phyloP scores from a whole-genome alignment of 2,113 vertebrate species.

The Periophthalmodon schlosseri region DNA sequence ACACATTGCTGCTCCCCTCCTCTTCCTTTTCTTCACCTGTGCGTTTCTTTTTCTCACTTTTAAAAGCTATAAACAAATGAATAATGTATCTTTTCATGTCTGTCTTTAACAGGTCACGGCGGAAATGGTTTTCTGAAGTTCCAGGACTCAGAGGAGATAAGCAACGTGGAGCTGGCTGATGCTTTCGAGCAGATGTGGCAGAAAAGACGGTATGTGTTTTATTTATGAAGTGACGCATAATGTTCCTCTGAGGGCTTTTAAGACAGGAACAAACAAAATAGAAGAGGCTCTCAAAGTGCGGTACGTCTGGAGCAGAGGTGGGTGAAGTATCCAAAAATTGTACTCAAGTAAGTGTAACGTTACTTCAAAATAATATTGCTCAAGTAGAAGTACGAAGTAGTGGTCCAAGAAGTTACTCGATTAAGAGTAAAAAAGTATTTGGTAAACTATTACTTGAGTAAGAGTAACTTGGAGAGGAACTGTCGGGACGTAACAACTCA shows the following conservation, averaged over 20 bases:
- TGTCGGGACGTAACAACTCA: too few relatives aligned
- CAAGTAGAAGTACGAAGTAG: too few relatives aligned
- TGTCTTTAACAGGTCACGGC: constrained; percentile 84
- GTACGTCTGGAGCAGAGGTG: too few relatives aligned
- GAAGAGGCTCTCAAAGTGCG: not conserved
- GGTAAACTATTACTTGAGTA: too few relatives aligned
- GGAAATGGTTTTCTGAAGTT: constrained; percentile 99
- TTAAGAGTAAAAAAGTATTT: too few relatives aligned
- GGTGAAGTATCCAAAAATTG: too few relatives aligned
- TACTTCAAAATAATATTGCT: too few relatives aligned
- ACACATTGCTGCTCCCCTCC: not conserved
- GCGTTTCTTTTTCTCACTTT: not conserved
- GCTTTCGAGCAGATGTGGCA: constrained; percentile 99
- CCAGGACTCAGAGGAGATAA: constrained; percentile 99
- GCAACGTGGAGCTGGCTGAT: constrained; percentile 96
- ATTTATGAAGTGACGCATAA: not conserved
- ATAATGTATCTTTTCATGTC: constrained; percentile 1
- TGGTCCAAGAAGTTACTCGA: too few relatives aligned
- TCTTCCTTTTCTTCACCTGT: not conserved
- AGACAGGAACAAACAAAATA: not conserved
- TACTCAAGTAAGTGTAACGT: too few relatives aligned
- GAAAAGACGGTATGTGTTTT: constrained; percentile 87
- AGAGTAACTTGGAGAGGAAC: too few relatives aligned
- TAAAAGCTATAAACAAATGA: constrained; percentile 9
- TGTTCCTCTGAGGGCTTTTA: not conserved